A percentile compares a stretch with the other conserved stretches of the same genome.
phyloP scores from a whole-genome alignment of 1,140 invertebrate genomes.

The Lepidostoma basale region DNA sequence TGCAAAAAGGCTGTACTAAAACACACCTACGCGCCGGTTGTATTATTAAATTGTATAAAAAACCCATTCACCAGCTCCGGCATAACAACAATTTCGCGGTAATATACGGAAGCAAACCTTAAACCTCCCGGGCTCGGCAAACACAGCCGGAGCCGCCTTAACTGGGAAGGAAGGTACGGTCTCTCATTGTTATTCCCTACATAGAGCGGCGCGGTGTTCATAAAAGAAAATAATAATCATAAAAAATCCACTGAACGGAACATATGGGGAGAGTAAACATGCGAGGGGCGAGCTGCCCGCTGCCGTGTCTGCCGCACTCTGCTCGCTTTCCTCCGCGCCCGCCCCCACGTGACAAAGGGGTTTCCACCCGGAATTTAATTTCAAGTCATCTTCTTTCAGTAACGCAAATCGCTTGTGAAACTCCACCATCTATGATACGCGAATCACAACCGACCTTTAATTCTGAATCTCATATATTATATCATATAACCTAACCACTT shows the following conservation, averaged over 20 bases:
- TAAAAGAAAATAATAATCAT: slow-evolving; percentile 49
- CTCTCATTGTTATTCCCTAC: slow-evolving; percentile 46
- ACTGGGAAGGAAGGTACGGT: slow-evolving; percentile 30
- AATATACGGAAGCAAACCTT: slow-evolving; percentile 32
- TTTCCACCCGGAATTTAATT: no score
- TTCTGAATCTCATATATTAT: no score
- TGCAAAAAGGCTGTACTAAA: slow-evolving; percentile 13
- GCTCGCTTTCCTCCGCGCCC: slow-evolving; percentile 1
- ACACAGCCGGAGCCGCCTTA: slow-evolving; percentile 9
- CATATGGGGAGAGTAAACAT: slow-evolving; percentile 46
- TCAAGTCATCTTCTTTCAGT: no score
- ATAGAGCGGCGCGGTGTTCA: slow-evolving; percentile 41
- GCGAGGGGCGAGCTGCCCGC: slow-evolving; percentile 15
- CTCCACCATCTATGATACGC: no score
- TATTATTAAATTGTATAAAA: slow-evolving; percentile 39
- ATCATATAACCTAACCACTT: no score
- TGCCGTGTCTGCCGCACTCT: slow-evolving; percentile 2
- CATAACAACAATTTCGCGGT: slow-evolving; percentile 38
- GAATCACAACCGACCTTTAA: no score
- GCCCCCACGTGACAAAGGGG: no score
- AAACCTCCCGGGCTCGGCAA: slow-evolving; percentile 29
- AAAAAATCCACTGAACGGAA: slow-evolving; percentile 47
- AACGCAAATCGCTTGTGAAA: no score
- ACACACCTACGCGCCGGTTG: slow-evolving; percentile 25
- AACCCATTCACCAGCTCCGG: slow-evolving; percentile 22